Base-by-base conservation (phyloP, 2,113 vertebrate species). In the Jaculus jaculus region DNA sequence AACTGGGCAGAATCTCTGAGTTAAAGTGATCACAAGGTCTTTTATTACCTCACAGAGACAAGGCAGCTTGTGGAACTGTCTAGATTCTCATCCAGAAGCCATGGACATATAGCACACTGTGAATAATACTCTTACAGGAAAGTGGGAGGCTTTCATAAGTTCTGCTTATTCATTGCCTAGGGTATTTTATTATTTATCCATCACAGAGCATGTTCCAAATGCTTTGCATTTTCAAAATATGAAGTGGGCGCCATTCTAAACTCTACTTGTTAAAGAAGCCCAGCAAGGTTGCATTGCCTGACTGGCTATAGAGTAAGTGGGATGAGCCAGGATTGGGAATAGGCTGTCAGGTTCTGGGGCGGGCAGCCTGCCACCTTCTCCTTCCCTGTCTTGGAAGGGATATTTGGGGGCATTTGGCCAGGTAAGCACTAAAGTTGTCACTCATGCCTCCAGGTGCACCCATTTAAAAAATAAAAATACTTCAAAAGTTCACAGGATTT, bases 391-490 rank as follows among this genome's bases (percentile, higher is more conserved):
- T 77, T 54, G 54, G 54, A 54, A 54, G 54, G 54, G 54, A 54
- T 54, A 54, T 54, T 66, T 15, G 69, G 7, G 18, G 30, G 37
- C 37, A 61, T 71, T 73, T 82, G 73, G 66, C 30, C 82, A 82
- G 66, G 91, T 79, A 89, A 79, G 71, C 39, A n/a, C 74, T 68
- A 13, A 87, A 65, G 69, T 60, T 88, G 68, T 71, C 87, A 72
- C 66, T 80, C 30, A 28, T n/a, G 23, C 79, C 47, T 92, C 79
- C 84, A 34, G 72, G 82, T 54, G 16, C 81, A 69, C 69, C 74
- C 80, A n/a, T n/a, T n/a, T n/a, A n/a, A n/a, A n/a, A 63, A 89
- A 87, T 93, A 94, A 95, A 91, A 96, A 91, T 75, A 93, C 77
- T 69, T 80, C 51, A 54, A 82, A 81, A 68, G 65, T 47, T 75